Percentiles rank a stretch among this genome's conserved stretches.
Conservation (phyloP, 2,113 vertebrate species). For the Gambusia affinis region DNA sequence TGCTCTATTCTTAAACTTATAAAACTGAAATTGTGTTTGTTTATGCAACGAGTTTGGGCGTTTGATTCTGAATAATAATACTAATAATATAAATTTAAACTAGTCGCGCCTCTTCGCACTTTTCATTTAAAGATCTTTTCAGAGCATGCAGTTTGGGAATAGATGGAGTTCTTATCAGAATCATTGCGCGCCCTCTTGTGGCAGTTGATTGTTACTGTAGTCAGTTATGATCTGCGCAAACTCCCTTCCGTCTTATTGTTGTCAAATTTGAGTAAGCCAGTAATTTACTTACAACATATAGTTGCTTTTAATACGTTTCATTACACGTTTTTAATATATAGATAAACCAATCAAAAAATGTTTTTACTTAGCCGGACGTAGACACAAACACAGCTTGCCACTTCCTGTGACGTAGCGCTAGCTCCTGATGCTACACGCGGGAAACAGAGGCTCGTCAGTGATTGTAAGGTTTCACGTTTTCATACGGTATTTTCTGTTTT, state of each 20-base stretch:
- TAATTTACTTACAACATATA: accelerated
- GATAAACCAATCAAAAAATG: neutral
- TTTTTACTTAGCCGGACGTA: conserved; percentile 58
- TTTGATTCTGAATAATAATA: neutral
- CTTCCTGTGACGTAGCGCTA: conserved; percentile 74
- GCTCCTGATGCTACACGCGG: conserved; percentile 81
- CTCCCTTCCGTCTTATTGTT: neutral
- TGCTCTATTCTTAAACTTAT: neutral
- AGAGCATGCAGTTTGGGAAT: neutral
- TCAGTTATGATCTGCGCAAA: neutral
- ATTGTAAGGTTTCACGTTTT: conserved; percentile 63
- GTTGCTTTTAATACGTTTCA: accelerated
- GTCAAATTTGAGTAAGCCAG: neutral
- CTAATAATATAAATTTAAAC: no score
- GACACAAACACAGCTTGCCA: neutral
- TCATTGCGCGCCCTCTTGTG: conserved; percentile 53
- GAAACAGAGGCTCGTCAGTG: conserved; percentile 69
- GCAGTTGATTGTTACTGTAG: conserved; percentile 27
- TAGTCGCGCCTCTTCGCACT: neutral
- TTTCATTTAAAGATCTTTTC: neutral
- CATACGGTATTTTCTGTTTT: neutral
- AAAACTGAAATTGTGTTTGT: neutral
- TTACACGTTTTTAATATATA: accelerated
- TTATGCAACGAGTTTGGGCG: accelerated
- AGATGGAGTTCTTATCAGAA: neutral